Conservation (phyloP, 2,797 vertebrate species). For the Distichodus sexfasciatus region DNA sequence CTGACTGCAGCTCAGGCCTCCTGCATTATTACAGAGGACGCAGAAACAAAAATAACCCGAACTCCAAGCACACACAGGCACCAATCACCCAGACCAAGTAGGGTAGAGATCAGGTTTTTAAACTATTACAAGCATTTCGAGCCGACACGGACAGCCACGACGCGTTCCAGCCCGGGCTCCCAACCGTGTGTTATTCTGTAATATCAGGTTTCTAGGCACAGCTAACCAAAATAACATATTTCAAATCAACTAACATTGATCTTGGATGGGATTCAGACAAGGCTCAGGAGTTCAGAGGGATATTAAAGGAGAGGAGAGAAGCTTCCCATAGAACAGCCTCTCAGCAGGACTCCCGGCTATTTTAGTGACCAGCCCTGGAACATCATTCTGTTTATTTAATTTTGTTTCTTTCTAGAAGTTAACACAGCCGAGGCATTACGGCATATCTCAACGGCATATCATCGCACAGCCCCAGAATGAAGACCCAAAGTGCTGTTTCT, state of each 20-base stretch:
- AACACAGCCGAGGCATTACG: no score
- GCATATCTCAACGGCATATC: no score
- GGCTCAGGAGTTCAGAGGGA: conserved; percentile 53
- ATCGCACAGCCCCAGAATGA: no score
- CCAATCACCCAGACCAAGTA: conserved; percentile 55
- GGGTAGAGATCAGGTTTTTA: conserved; percentile 66
- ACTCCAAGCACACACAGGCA: conserved; percentile 51
- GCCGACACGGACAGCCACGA: conserved; percentile 44
- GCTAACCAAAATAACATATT: conserved; percentile 75
- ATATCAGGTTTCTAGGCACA: conserved; percentile 68
- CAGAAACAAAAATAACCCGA: conserved; percentile 66
- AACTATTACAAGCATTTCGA: conserved; percentile 69
- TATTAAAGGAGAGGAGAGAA: conserved; percentile 42
- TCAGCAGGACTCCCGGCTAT: conserved; percentile 20
- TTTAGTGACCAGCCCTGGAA: conserved; percentile 2
- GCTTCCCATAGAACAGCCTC: background rate
- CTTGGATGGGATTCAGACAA: conserved; percentile 63
- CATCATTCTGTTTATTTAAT: background rate
- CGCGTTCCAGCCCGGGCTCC: conserved; percentile 58
- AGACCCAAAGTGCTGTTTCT: no score
- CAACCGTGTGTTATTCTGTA: conserved; percentile 64
- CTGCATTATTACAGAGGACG: conserved; percentile 66
- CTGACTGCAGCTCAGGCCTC: conserved; percentile 1
- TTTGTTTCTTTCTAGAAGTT: background rate
- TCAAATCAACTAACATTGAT: conserved; percentile 71